phyloP scores from a whole-genome alignment of 1,140 invertebrate species.

The Pectinophora gossypiella region DNA sequence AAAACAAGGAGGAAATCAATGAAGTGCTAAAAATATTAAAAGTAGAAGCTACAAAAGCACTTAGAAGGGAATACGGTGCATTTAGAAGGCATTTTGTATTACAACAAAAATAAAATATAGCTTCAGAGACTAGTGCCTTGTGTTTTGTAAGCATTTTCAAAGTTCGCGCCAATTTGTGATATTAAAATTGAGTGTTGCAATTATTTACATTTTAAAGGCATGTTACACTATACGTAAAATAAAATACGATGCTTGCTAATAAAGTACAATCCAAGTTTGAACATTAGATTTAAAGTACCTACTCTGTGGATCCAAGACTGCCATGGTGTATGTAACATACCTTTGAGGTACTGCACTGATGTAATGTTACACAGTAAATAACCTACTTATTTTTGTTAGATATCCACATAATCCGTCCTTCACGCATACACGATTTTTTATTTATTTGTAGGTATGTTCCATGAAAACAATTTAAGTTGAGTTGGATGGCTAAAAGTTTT shows the following conservation, averaged over 20 bases:
- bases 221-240: neutral
- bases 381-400: too few species aligned
- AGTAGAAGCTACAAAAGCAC: conserved; percentile 52
- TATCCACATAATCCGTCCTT: neutral
- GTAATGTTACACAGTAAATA: too few species aligned
- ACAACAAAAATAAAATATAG: conserved; percentile 18
- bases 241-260: neutral
- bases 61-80: conserved; percentile 54
- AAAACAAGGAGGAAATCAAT: conserved; percentile 52
- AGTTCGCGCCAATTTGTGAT: conserved; percentile 27
- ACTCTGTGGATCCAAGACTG: too few species aligned
- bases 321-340: too few species aligned
- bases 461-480: too few species aligned
- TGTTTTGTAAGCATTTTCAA: conserved; percentile 26
- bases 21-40: conserved; percentile 56
- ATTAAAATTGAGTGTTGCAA: neutral
- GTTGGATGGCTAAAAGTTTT: too few species aligned
- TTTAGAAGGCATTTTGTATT: conserved; percentile 57
- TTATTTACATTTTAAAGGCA: too few species aligned
- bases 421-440: neutral
- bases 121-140: conserved; percentile 21
- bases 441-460: too few species aligned
- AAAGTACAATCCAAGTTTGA: too few species aligned
- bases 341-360: too few species aligned
- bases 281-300: too few species aligned